phyloP scores from a whole-genome alignment of 2,113 vertebrate species.

The Mobula birostris region DNA sequence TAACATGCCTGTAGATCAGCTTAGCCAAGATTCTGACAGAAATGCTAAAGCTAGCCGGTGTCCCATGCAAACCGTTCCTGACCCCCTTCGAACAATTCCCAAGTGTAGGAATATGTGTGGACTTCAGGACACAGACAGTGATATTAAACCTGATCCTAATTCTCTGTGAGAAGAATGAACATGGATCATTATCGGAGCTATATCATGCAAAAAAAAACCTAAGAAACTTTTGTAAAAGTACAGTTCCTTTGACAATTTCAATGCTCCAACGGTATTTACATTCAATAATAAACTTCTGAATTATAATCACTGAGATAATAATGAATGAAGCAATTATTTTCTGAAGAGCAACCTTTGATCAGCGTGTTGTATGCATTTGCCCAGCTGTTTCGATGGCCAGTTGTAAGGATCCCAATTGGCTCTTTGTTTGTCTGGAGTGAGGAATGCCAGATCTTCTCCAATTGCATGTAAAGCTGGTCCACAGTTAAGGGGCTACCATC shows the following conservation, averaged over 20 bases:
- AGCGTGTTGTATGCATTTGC: conserved; percentile 90
- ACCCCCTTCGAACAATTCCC: too few relatives aligned
- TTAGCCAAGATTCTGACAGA: background rate
- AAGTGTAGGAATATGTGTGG: too few relatives aligned
- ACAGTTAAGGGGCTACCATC: conserved; percentile 75
- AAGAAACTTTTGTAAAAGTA: too few relatives aligned
- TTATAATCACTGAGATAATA: background rate
- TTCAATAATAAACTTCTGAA: too few relatives aligned
- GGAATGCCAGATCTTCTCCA: conserved; percentile 97
- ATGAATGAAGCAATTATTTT: background rate
- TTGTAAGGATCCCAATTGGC: conserved; percentile 88
- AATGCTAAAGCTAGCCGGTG: background rate
- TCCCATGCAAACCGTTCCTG: background rate
- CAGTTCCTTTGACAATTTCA: too few relatives aligned
- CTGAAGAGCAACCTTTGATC: conserved; percentile 69
- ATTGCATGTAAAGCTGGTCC: conserved; percentile 82
- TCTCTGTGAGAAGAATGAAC: too few relatives aligned
- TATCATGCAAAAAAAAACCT: too few relatives aligned
- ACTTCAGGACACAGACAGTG: too few relatives aligned
- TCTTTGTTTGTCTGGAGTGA: conserved; percentile 96
- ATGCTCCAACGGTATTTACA: too few relatives aligned
- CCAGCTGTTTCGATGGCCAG: conserved; percentile 94
- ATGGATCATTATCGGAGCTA: too few relatives aligned
- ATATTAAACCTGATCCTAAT: too few relatives aligned
- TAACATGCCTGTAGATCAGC: background rate